Percentiles rank a stretch among this genome's conserved stretches.
These are phyloP conservation scores for Lottia scabra DNA, from an alignment of 2,888 invertebrate species.

Conservation along the genomic window DNA sequence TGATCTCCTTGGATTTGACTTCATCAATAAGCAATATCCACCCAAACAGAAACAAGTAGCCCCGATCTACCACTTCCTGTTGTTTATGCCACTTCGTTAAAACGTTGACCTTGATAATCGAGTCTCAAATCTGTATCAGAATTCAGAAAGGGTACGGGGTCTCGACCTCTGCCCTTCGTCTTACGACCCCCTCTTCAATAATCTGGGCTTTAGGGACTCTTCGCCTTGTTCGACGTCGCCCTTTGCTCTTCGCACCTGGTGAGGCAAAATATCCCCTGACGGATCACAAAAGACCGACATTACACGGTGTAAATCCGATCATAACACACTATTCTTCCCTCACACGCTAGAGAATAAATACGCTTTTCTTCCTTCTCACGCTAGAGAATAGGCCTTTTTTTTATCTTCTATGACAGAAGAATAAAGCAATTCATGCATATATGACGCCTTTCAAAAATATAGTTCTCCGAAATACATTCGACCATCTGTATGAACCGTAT, in stretches of 20 bases:
- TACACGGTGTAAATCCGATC: constrained; percentile 6
- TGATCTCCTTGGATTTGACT: neutral
- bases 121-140: neutral
- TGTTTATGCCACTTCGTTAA: neutral
- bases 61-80: neutral
- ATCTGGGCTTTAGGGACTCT: neutral
- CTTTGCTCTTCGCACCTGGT: constrained; percentile 1
- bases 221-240: neutral
- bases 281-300: neutral
- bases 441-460: neutral
- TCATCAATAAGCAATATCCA: neutral
- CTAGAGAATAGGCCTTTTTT: neutral
- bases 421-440: neutral
- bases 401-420: constrained; percentile 1
- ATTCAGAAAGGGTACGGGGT: neutral
- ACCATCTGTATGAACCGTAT: neutral
- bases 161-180: neutral
- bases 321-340: constrained; percentile 1
- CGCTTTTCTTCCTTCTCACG: neutral
- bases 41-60: neutral
- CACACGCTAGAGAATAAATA: constrained; percentile 3
- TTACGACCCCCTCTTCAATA: neutral
- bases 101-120: neutral
- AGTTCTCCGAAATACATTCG: neutral
- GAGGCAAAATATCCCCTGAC: neutral